Conservation (phyloP, 2,797 vertebrate species). For the Melanotaenia maccullochi region DNA sequence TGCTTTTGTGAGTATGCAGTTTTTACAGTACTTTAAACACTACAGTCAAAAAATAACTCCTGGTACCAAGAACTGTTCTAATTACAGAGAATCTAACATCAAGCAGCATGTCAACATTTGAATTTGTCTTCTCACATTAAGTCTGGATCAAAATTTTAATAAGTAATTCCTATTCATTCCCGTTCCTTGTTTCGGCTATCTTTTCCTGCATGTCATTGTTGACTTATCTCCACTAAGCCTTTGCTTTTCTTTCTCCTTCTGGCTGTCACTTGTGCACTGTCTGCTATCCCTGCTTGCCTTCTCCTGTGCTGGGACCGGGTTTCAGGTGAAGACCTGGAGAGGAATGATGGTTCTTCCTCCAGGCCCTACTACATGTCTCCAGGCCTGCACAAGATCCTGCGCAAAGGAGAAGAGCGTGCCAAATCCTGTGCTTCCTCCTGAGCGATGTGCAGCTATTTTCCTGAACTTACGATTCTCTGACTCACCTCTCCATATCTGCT, state of each 20-base stretch:
- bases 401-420: conserved; percentile 86
- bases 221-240: conserved; percentile 53
- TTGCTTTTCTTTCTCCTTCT: conserved; percentile 52
- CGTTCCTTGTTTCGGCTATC: conserved; percentile 16
- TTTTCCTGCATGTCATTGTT: conserved; percentile 44
- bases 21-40: neutral
- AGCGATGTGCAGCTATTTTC: conserved; percentile 40
- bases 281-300: conserved; percentile 29
- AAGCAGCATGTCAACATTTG: conserved; percentile 1
- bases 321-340: conserved; percentile 97
- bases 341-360: conserved; percentile 93
- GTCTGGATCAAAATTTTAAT: conserved; percentile 3
- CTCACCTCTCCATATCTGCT: conserved; percentile 63
- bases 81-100: conserved; percentile 7
- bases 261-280: conserved; percentile 24
- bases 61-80: neutral
- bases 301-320: conserved; percentile 31
- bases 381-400: conserved; percentile 91
- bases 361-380: conserved; percentile 97
- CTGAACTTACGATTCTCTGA: conserved; percentile 50
- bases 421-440: conserved; percentile 73
- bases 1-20: conserved; percentile 94
- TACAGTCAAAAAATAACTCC: neutral
- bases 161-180: conserved; percentile 18
- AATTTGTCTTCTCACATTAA: conserved; percentile 17